phyloP scores from a whole-genome alignment of 64 coral and sea anemone species.

The Pachyseris speciosa region DNA sequence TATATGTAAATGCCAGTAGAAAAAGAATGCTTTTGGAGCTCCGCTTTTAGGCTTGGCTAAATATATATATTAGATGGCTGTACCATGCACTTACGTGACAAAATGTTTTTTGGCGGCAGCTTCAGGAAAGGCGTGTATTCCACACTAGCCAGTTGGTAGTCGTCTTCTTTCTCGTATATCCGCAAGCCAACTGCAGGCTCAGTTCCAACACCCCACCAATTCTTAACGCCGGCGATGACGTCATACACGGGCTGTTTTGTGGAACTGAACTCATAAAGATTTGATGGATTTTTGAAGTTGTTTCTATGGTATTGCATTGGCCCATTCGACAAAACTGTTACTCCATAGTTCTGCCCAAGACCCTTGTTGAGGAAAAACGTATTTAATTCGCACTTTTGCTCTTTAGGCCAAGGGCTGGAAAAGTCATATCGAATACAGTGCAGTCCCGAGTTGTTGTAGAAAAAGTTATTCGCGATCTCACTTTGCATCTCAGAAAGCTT shows the following conservation, averaged over 20 bases:
- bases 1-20: too few species aligned
- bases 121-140: conserved; percentile 52
- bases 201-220: conserved; percentile 72
- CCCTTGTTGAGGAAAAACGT: conserved; percentile 67
- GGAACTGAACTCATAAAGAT: conserved; percentile 77
- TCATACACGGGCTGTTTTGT: conserved; percentile 1
- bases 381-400: conserved; percentile 60
- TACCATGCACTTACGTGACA: conserved; percentile 66
- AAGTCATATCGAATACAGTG: conserved; percentile 57
- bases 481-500: conserved; percentile 29
- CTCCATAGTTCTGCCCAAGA: conserved; percentile 37
- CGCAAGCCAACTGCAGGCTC: not conserved
- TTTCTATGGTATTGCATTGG: conserved; percentile 66
- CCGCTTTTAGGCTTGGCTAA: too few species aligned
- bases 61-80: not conserved
- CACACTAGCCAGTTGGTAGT: conserved; percentile 33
- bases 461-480: conserved; percentile 53
- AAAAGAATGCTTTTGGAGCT: too few species aligned
- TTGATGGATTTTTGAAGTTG: conserved; percentile 74
- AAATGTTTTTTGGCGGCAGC: conserved; percentile 61
- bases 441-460: conserved; percentile 79
- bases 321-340: conserved; percentile 67
- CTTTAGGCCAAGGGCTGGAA: not conserved
- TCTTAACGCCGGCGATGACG: conserved; percentile 22
- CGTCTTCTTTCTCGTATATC: conserved; percentile 23